These are phyloP conservation scores for Alsophila aescularia DNA, from an alignment of 2,888 invertebrate genomes.

Conservation along the genomic window DNA sequence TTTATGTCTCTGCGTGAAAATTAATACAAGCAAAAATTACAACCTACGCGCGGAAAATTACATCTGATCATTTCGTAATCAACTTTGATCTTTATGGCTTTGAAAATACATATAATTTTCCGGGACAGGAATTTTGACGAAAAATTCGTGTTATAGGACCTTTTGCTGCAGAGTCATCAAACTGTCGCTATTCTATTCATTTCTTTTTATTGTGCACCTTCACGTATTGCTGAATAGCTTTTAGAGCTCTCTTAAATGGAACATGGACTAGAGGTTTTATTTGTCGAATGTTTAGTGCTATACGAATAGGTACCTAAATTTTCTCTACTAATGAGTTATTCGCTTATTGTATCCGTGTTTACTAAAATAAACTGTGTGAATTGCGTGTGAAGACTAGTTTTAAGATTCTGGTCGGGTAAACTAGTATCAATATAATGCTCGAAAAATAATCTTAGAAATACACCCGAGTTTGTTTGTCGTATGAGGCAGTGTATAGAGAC, in stretches of 20 bases:
- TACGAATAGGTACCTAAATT: not conserved
- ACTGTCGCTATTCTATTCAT: constrained; percentile 33
- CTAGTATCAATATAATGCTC: too few relatives aligned
- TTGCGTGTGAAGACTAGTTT: too few relatives aligned
- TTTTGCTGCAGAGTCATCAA: constrained; percentile 35
- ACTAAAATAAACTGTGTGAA: too few relatives aligned
- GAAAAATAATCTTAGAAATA: too few relatives aligned
- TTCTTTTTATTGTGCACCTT: constrained; percentile 38
- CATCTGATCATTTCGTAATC: constrained; percentile 13
- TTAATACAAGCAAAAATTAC: constrained; percentile 45
- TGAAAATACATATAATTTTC: constrained; percentile 18
- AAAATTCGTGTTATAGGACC: constrained; percentile 19
- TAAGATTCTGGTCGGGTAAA: too few relatives aligned
- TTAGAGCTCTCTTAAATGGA: constrained; percentile 8
- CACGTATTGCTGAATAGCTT: constrained; percentile 30
- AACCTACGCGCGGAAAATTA: constrained; percentile 28
- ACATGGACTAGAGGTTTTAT: constrained; percentile 1
- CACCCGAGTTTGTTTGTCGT: too few relatives aligned
- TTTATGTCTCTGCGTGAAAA: constrained; percentile 46
- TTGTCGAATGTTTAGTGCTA: not conserved
- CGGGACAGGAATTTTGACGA: not conserved
- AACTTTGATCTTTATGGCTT: constrained; percentile 33
- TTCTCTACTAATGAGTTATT: too few relatives aligned
- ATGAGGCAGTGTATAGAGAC: too few relatives aligned
- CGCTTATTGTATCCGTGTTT: too few relatives aligned